Conservation (phyloP, 2,888 invertebrate species). For the Ferdinandea cuprea region DNA sequence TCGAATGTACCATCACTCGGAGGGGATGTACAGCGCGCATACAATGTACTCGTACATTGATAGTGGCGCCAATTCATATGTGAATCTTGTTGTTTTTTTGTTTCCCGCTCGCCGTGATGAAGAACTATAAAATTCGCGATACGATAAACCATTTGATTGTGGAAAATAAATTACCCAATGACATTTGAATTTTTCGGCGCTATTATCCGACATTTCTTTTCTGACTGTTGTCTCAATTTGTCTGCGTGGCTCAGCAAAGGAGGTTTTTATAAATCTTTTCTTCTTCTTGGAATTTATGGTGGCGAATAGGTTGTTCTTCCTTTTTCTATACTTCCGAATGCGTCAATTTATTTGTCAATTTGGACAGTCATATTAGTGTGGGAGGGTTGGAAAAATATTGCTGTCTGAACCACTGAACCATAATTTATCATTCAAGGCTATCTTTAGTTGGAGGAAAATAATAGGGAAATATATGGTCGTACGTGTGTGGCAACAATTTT, state of each 20-base stretch:
- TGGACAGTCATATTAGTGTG: slow-evolving; percentile 55
- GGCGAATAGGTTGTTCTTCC: slow-evolving; percentile 12
- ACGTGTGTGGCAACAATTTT: slow-evolving; percentile 33
- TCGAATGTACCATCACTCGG: slow-evolving; percentile 12
- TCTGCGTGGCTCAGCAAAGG: neutral
- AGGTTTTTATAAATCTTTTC: slow-evolving; percentile 40
- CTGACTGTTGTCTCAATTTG: neutral
- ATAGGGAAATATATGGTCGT: neutral
- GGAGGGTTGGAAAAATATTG: slow-evolving; percentile 35
- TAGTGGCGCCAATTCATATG: slow-evolving; percentile 47
- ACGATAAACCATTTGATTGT: slow-evolving; percentile 52
- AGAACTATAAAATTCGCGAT: slow-evolving; percentile 42
- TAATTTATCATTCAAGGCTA: slow-evolving; percentile 52
- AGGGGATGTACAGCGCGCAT: neutral
- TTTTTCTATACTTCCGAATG: slow-evolving; percentile 55
- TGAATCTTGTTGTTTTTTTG: slow-evolving; percentile 27
- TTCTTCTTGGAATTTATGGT: slow-evolving; percentile 17
- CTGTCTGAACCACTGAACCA: slow-evolving; percentile 62
- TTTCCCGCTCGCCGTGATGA: slow-evolving; percentile 13
- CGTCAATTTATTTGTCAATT: slow-evolving; percentile 72
- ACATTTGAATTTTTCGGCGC: slow-evolving; percentile 67
- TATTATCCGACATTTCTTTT: slow-evolving; percentile 44
- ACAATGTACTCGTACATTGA: slow-evolving; percentile 9
- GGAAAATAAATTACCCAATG: slow-evolving; percentile 68
- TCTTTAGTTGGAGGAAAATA: neutral